Conservation (phyloP, 2,113 vertebrate genomes). For the Leptocoma aspasia region DNA sequence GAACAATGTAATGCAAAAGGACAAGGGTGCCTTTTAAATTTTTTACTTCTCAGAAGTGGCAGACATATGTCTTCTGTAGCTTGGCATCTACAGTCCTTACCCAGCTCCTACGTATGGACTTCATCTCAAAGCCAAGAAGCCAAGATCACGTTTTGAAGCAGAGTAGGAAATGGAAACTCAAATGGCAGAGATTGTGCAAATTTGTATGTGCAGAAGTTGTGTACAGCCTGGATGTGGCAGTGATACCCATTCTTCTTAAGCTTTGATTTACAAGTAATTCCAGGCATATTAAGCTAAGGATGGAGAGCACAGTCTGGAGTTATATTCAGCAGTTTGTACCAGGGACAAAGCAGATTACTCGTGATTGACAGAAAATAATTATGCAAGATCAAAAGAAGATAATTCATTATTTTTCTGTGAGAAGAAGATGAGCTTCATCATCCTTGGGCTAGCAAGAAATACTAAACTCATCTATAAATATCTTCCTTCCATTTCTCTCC, state of each 20-base stretch:
- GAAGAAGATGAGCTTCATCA: neutral
- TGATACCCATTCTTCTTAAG: neutral
- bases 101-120: fast-evolving
- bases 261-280: neutral
- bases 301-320: neutral
- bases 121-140: neutral
- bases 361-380: neutral
- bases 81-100: neutral
- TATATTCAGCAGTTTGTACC: neutral
- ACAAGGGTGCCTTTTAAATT: neutral
- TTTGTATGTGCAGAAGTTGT: neutral
- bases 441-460: neutral
- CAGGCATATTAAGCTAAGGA: neutral
- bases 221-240: neutral
- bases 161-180: neutral
- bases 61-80: neutral
- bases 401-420: neutral
- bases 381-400: neutral
- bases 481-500: neutral
- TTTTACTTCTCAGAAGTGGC: neutral
- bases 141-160: neutral
- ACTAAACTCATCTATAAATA: neutral
- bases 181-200: neutral
- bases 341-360: neutral
- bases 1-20: neutral